phyloP scores from a whole-genome alignment of 2,888 invertebrate species.

The Caenorhabditis japonica region DNA sequence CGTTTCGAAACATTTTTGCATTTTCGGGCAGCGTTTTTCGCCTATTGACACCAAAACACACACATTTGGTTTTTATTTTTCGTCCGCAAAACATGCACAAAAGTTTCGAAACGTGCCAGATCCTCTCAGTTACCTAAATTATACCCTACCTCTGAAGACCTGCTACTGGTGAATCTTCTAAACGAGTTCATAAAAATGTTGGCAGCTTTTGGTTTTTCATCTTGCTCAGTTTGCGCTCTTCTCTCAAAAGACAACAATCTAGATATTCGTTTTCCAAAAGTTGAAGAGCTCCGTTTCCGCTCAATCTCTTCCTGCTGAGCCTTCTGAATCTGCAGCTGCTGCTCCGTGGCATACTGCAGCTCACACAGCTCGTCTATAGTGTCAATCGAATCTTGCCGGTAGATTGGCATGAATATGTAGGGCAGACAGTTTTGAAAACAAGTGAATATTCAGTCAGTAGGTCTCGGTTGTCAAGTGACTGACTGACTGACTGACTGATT shows the following conservation, averaged over 20 bases:
- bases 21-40: too few species aligned
- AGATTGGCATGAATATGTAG: constrained; percentile 20
- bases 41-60: too few species aligned
- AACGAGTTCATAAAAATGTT: constrained; percentile 26
- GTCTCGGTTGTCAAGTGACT: constrained; percentile 39
- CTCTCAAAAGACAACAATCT: constrained; percentile 26
- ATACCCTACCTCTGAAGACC: constrained; percentile 35
- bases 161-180: constrained; percentile 21
- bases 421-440: neutral
- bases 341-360: constrained; percentile 38
- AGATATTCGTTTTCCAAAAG: constrained; percentile 38
- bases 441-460: neutral
- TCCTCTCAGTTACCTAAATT: too few species aligned
- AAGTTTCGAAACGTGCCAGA: too few species aligned
- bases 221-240: neutral
- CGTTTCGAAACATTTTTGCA: too few species aligned
- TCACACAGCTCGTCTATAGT: constrained; percentile 53
- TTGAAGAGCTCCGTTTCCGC: constrained; percentile 21
- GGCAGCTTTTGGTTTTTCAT: constrained; percentile 7
- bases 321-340: constrained; percentile 18
- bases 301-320: constrained; percentile 14
- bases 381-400: constrained; percentile 33
- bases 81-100: too few species aligned
- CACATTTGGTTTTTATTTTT: too few species aligned
- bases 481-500: neutral